Evolutionary conservation across 92 coral and sea anemone species (phyloP).

Genomic region (Porites cylindrica): DNA sequence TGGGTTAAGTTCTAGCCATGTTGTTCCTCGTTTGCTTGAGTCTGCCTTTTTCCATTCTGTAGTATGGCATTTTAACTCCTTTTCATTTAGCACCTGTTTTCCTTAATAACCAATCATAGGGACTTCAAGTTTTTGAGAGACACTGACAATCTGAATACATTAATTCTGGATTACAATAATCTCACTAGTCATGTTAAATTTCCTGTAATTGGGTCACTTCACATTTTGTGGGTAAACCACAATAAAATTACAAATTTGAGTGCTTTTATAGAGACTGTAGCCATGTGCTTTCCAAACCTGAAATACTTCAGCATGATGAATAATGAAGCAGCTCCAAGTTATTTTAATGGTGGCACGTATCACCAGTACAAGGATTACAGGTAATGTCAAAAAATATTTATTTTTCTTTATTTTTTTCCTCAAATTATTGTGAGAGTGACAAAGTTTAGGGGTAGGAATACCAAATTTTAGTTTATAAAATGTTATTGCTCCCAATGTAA

Average conservation of each 20-base stretch:
- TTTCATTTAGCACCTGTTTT: not conserved
- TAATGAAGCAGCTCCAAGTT: constrained; percentile 96
- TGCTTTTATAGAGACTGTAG: constrained; percentile 88
- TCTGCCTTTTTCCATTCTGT: not conserved
- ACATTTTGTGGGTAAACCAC: constrained; percentile 95
- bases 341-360: constrained; percentile 95
- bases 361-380: constrained; percentile 95
- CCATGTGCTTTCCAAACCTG: constrained; percentile 88
- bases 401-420: not conserved
- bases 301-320: constrained; percentile 96
- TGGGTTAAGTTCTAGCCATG: not conserved
- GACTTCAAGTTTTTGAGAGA: constrained; percentile 84
- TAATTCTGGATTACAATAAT: constrained; percentile 89
- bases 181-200: constrained; percentile 84
- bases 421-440: no score
- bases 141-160: constrained; percentile 72
- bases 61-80: no score
- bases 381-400: constrained; percentile 18
- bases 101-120: constrained; percentile 55
- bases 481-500: no score
- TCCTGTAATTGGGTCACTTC: constrained; percentile 71
- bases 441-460: no score
- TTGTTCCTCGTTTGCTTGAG: not conserved
- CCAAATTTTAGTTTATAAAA: no score
- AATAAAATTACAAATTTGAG: constrained; percentile 94